Conservation (phyloP, 2,113 vertebrate genomes). For the Tapirus terrestris region DNA sequence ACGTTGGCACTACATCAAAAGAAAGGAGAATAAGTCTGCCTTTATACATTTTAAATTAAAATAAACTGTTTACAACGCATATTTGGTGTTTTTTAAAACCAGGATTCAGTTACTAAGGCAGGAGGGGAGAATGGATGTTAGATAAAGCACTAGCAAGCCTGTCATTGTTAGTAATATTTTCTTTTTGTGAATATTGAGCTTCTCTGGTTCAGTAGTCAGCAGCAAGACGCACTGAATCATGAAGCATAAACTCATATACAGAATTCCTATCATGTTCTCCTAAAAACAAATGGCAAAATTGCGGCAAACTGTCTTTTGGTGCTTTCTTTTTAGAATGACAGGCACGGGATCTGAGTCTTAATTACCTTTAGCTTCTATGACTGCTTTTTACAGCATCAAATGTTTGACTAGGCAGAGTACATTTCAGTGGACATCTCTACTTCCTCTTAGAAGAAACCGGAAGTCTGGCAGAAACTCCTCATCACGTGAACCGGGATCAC, state of each 20-base stretch:
- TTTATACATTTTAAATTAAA: conserved; percentile 30
- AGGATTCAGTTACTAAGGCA: background rate
- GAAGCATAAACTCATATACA: background rate
- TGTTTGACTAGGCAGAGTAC: conserved; percentile 8
- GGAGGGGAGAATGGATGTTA: background rate
- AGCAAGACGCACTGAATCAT: conserved; percentile 36
- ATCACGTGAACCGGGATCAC: background rate
- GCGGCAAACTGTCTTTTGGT: background rate
- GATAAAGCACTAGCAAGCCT: background rate
- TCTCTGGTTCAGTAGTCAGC: background rate
- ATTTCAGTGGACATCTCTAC: background rate
- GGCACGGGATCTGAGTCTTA: conserved; percentile 4
- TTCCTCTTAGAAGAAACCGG: conserved; percentile 17
- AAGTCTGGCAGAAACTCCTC: conserved; percentile 22
- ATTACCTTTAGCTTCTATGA: conserved; percentile 48
- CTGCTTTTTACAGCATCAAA: conserved; percentile 34
- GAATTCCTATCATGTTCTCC: background rate
- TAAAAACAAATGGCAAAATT: background rate
- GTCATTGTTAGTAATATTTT: background rate
- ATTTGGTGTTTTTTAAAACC: background rate
- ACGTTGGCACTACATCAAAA: background rate
- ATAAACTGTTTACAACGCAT: conserved; percentile 1
- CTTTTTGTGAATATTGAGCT: background rate
- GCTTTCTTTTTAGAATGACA: conserved; percentile 44
- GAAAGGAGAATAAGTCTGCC: background rate